phyloP scores from a whole-genome alignment of 2,797 vertebrate species.

The Myiotriccus ornatus region DNA sequence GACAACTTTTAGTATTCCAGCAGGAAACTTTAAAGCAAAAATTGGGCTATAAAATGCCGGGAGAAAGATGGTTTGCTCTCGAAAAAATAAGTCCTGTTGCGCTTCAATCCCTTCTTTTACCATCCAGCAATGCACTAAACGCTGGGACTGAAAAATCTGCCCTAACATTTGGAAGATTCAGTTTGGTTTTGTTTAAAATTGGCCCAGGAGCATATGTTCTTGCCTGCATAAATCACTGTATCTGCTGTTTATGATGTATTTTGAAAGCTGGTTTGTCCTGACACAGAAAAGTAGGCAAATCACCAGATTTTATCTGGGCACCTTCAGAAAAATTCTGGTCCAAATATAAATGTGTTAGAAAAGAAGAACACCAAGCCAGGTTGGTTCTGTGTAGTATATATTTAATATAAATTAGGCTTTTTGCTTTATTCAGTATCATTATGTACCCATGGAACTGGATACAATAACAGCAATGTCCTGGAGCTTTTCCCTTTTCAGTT shows the following conservation, averaged over 20 bases:
- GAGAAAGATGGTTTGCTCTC: background rate
- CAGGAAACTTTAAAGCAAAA: background rate
- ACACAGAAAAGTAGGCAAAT: background rate
- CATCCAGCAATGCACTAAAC: background rate
- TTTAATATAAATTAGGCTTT: background rate
- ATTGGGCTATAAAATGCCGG: background rate
- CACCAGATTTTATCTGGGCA: background rate
- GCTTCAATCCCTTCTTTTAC: background rate
- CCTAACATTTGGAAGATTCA: background rate
- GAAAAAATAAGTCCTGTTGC: background rate
- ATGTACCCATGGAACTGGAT: background rate
- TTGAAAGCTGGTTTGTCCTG: background rate
- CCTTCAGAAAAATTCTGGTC: background rate
- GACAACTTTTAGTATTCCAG: background rate
- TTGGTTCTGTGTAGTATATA: background rate
- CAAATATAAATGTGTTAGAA: background rate
- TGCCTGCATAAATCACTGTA: background rate
- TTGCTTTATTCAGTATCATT: background rate
- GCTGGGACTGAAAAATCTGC: background rate
- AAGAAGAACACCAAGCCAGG: background rate
- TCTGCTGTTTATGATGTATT: background rate
- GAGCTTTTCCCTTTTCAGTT: background rate
- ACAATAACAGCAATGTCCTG: background rate
- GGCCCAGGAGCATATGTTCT: background rate
- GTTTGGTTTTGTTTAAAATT: background rate